A percentile compares a stretch with the other conserved stretches of the same genome.
Conservation (phyloP, 2,888 invertebrate species). For the Sussaba pulchella region DNA sequence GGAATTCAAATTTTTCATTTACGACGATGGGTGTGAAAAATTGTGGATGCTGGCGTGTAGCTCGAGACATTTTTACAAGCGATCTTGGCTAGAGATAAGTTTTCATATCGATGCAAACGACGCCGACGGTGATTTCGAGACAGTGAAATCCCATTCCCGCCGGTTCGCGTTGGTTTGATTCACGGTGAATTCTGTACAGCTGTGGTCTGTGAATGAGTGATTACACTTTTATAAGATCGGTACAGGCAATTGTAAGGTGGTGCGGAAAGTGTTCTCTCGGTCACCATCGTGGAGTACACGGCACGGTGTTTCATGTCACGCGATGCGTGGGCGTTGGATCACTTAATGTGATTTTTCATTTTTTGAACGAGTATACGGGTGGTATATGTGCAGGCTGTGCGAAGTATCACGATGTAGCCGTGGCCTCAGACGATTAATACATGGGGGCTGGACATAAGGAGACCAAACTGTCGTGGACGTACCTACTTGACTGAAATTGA, state of each 20-base stretch:
- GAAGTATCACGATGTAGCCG: no score
- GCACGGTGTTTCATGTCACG: constrained; percentile 4
- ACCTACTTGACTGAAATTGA: no score
- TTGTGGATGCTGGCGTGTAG: constrained; percentile 16
- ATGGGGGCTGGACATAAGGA: no score
- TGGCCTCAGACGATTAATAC: no score
- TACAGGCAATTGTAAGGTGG: neutral
- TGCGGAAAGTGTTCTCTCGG: constrained; percentile 38
- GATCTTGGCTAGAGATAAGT: constrained; percentile 23
- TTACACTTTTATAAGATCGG: constrained; percentile 42
- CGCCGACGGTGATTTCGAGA: constrained; percentile 43
- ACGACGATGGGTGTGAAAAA: neutral
- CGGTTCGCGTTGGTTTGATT: constrained; percentile 33
- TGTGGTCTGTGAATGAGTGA: constrained; percentile 48
- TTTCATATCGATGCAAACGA: constrained; percentile 61
- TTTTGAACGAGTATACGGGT: constrained; percentile 20
- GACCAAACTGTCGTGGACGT: no score
- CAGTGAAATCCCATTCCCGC: constrained; percentile 58
- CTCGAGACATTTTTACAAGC: constrained; percentile 42
- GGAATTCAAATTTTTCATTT: constrained; percentile 8
- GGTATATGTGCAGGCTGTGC: no score
- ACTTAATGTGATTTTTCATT: constrained; percentile 49
- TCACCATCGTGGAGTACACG: no score
- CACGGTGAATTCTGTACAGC: constrained; percentile 26
- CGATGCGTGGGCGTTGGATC: constrained; percentile 36